Evolutionary conservation across 2,888 invertebrate genomes (phyloP), one percentile per base, ranked within the genome.

Genomic region (Tetrapedia diversipes): DNA sequence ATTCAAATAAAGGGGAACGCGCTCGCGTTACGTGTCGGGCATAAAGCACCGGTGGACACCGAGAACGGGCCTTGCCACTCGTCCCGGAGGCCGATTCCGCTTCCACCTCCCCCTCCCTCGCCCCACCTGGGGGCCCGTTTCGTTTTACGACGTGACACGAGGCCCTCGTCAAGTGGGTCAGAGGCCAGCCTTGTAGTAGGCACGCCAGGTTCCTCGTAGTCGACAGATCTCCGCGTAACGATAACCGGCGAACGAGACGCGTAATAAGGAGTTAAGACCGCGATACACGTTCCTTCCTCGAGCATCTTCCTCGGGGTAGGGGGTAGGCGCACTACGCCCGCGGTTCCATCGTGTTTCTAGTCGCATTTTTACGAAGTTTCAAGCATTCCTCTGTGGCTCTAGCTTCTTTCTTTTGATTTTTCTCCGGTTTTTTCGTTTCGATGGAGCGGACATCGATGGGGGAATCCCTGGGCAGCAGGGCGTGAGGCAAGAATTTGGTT

Each of bases 1-100:
- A 90, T 90, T 87, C 87, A 84, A 88, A 89, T 87, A 88, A 90
- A 89, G 88, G 87, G 86, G 89, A 89, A 87, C 88, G 81, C 80
- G 86, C 81, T 81, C 77, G 85, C 84, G 83, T 78, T 89, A 90
- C 90, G 89, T 89, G 90, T 89, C 86, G 85, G 82, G 89, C 89
- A 90, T 90, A 88, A 89, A 84, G 74, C 83, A 79, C 71, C 73
- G 67, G 74, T 27, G 37, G 76, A 59, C 76, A 67, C 70, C 63
- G 79, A 84, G 75, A 84, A 84, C 82, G 82, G 82, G 60, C 74
- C 82, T 43, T 81, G 84, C 32, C 79, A 84, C 82, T 81, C 81
- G 81, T 70, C 67, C 61, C 60, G 71, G 59, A 22, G 68, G 77
- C 71, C 68, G 79, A 75, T 86, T 86, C 87, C 83, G 83, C 85